Evolutionary conservation across 1,140 invertebrate species (phyloP).

Genomic region (Zaprionus nigranus): DNA sequence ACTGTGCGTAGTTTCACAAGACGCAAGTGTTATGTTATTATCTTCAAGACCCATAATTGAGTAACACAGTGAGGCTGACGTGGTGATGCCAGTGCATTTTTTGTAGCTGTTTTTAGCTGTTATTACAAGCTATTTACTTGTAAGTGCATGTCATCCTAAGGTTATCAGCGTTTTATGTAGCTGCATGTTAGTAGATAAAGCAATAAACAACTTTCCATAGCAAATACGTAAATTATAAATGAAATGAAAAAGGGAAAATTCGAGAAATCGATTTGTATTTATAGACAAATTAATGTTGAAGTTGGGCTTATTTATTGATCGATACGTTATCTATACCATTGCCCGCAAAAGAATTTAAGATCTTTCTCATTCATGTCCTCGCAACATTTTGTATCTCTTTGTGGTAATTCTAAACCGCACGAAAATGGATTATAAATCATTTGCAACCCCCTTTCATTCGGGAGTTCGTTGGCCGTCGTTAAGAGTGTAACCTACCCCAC

Average conservation of each 20-base stretch:
- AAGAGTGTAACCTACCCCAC: constrained; percentile 31
- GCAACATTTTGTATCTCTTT: constrained; percentile 7
- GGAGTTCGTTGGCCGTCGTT: constrained; percentile 1
- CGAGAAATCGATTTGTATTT: not conserved
- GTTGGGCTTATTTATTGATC: not conserved
- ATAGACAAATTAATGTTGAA: not conserved
- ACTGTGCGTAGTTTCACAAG: constrained; percentile 2
- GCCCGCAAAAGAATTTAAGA: not conserved
- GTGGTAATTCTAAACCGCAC: constrained; percentile 36
- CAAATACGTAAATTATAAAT: not conserved
- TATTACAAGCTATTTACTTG: not conserved
- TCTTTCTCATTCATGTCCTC: not conserved
- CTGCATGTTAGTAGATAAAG: not conserved
- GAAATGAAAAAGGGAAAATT: no score
- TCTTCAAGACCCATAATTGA: not conserved
- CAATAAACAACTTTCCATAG: not conserved
- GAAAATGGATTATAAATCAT: constrained; percentile 50
- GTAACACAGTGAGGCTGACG: not conserved
- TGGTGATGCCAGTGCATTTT: not conserved
- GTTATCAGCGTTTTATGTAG: not conserved
- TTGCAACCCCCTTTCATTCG: constrained; percentile 42
- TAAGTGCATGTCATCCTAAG: not conserved
- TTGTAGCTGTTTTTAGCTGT: not conserved
- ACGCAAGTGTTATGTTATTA: not conserved
- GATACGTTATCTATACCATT: not conserved